Conservation (phyloP, 2,113 vertebrate genomes). For the Mirza zaza region DNA sequence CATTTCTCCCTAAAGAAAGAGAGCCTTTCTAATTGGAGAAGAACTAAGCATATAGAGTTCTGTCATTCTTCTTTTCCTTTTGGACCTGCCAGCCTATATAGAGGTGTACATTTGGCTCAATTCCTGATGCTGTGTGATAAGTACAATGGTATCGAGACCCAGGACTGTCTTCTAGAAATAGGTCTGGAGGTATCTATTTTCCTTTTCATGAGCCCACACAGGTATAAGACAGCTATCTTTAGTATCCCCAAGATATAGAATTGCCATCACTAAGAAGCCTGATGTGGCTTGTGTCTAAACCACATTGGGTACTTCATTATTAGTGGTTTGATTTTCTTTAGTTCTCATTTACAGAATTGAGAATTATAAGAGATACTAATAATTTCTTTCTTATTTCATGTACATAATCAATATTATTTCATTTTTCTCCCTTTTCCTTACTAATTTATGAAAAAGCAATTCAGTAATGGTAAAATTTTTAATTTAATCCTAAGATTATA, state of each 20-base stretch:
- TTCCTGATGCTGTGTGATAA: background rate
- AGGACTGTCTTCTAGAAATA: background rate
- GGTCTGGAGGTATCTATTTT: background rate
- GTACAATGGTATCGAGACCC: background rate
- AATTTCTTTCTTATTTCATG: background rate
- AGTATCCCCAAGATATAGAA: background rate
- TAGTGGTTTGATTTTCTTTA: background rate
- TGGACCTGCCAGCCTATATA: background rate
- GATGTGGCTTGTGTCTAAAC: background rate
- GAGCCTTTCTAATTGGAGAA: background rate
- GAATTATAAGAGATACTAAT: background rate
- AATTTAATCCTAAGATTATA: background rate
- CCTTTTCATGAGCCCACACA: background rate
- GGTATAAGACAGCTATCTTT: background rate
- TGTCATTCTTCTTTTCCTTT: background rate
- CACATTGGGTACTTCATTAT: background rate
- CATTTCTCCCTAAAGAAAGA: background rate
- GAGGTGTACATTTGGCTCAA: background rate
- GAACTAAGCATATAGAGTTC: background rate
- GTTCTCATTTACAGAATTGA: background rate
- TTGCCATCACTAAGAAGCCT: background rate
- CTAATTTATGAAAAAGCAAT: background rate
- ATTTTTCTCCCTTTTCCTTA: background rate
- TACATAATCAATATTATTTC: background rate
- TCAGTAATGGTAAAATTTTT: background rate